Conservation (phyloP, 1,140 invertebrate genomes). For the Conopomorpha cramerella region DNA sequence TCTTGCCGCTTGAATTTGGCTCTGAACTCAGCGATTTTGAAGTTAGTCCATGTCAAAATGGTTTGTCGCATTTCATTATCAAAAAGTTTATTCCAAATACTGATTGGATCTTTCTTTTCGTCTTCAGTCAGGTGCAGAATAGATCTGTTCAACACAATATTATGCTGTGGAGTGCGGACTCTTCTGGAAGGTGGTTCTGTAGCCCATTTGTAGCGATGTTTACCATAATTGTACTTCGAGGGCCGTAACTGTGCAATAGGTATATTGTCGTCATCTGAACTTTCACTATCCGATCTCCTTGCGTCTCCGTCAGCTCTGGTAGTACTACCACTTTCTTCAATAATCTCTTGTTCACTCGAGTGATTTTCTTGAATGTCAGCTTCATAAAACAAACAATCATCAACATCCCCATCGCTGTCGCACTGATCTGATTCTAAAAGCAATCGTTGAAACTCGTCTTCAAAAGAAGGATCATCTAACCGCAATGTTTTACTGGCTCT, state of each 20-base stretch:
- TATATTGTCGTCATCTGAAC: background rate
- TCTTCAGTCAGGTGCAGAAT: background rate
- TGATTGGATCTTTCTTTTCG: background rate
- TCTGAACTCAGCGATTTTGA: constrained; percentile 14
- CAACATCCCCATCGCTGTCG: background rate
- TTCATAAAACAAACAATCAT: background rate
- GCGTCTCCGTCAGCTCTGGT: background rate
- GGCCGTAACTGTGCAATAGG: background rate
- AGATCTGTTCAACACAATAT: background rate
- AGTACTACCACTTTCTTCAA: background rate
- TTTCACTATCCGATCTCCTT: background rate
- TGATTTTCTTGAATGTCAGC: background rate
- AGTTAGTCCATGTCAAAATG: constrained; percentile 13
- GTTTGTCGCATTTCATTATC: no score
- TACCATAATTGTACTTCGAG: background rate
- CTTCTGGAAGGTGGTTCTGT: background rate
- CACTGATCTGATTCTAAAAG: background rate
- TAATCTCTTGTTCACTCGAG: background rate
- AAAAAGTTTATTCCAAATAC: no score
- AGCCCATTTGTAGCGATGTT: background rate
- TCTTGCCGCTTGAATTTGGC: constrained; percentile 8
- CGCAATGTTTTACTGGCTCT: background rate
- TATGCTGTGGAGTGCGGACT: background rate
- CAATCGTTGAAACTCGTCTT: background rate
- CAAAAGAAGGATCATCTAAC: background rate